A percentile compares a stretch with the other conserved stretches of the same genome.
phyloP scores from a whole-genome alignment of 2,797 vertebrate genomes.

The Diplodus puntazzo region DNA sequence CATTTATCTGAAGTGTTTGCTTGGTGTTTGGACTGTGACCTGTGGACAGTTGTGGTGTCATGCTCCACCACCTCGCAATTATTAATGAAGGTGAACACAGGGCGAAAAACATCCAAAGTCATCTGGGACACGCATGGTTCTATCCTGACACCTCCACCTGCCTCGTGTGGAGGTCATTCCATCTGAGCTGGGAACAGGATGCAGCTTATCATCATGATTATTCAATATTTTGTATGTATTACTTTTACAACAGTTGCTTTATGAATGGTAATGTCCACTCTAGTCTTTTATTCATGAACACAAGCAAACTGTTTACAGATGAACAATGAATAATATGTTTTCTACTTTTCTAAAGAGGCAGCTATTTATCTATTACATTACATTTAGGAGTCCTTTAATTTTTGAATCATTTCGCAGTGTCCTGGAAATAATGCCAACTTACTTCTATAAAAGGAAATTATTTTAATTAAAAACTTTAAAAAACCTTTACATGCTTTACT shows the following conservation, averaged over 20 bases:
- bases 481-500: no score
- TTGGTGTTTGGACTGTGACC: neutral
- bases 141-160: neutral
- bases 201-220: neutral
- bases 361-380: no score
- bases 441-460: no score
- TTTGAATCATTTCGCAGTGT: no score
- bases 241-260: neutral
- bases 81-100: constrained; percentile 25
- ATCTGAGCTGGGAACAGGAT: constrained; percentile 8
- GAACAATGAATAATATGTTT: no score
- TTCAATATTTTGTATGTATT: neutral
- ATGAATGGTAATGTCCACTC: no score
- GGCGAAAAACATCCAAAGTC: constrained; percentile 4
- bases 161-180: constrained; percentile 3
- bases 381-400: no score
- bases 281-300: no score
- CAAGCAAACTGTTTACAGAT: neutral
- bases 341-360: no score
- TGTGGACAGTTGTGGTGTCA: neutral
- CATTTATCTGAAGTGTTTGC: neutral
- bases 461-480: no score
- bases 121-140: neutral
- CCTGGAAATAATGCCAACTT: no score
- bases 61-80: neutral